phyloP scores from a whole-genome alignment of 2,888 invertebrate genomes.

The Ennomos erosarius region DNA sequence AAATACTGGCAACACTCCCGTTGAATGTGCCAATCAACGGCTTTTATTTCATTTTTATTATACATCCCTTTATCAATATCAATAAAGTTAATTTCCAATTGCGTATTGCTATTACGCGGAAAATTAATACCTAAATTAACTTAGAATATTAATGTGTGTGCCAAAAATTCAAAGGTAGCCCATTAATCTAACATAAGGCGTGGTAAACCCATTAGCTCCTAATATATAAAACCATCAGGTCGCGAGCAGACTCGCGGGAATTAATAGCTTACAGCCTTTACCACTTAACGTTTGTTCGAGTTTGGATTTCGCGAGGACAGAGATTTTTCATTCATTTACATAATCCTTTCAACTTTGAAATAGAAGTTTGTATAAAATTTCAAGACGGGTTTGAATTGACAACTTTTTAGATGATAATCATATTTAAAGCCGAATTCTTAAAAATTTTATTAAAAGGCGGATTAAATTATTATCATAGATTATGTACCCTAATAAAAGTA shows the following conservation, averaged over 20 bases:
- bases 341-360: constrained; percentile 6
- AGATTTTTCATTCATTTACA: constrained; percentile 21
- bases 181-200: constrained; percentile 26
- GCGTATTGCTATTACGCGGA: background rate
- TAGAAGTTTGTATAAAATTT: background rate
- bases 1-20: too few relatives aligned
- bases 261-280: constrained; percentile 23
- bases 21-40: too few relatives aligned
- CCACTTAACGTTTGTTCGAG: constrained; percentile 17
- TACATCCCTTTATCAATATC: too few relatives aligned
- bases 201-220: constrained; percentile 18
- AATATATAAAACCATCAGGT: constrained; percentile 22
- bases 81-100: background rate
- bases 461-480: too few relatives aligned
- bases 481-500: too few relatives aligned
- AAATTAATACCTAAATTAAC: constrained; percentile 15
- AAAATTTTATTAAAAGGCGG: too few relatives aligned
- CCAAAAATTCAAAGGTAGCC: constrained; percentile 24
- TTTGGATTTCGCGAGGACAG: constrained; percentile 6
- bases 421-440: background rate
- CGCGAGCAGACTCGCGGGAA: constrained; percentile 17
- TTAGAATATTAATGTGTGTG: constrained; percentile 23
- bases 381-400: too few relatives aligned
- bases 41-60: too few relatives aligned
- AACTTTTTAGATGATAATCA: background rate